A percentile compares a stretch with the other conserved stretches of the same genome.
These are phyloP conservation scores for Cremastobaeus sp. DNA, from an alignment of 2,888 invertebrate genomes.

Conservation along the genomic window DNA sequence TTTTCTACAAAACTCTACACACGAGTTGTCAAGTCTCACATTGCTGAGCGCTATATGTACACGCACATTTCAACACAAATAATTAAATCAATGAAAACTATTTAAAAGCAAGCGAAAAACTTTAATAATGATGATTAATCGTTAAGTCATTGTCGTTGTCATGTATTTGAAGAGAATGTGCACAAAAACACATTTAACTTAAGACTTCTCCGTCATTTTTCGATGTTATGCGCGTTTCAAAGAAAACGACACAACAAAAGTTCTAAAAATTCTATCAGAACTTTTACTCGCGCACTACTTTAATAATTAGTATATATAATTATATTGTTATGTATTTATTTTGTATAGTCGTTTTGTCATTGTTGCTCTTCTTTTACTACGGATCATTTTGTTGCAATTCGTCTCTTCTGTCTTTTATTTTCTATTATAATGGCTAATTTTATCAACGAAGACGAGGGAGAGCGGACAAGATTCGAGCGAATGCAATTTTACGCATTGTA, in stretches of 20 bases:
- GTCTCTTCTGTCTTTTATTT: conserved; percentile 16
- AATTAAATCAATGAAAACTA: conserved; percentile 19
- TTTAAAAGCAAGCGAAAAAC: not conserved
- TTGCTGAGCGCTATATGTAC: conserved; percentile 34
- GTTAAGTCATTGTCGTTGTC: conserved; percentile 29
- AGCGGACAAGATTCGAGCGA: conserved; percentile 22
- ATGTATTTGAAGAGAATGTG: conserved; percentile 27
- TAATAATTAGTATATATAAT: conserved; percentile 55
- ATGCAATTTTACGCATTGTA: conserved; percentile 22
- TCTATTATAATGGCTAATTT: conserved; percentile 28
- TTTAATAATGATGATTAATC: conserved; percentile 21
- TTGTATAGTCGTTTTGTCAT: conserved; percentile 70
- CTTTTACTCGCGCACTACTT: conserved; percentile 41
- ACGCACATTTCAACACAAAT: conserved; percentile 45
- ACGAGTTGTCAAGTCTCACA: conserved; percentile 24
- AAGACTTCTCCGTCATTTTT: conserved; percentile 53
- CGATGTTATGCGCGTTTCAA: conserved; percentile 52
- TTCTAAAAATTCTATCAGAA: conserved; percentile 19
- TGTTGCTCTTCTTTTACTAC: conserved; percentile 33
- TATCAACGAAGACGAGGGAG: conserved; percentile 39
- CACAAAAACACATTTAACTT: conserved; percentile 37
- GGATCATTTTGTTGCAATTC: conserved; percentile 11
- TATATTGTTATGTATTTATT: conserved; percentile 68
- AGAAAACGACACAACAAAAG: conserved; percentile 21
- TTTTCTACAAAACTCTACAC: conserved; percentile 62